A percentile compares a stretch with the other conserved stretches of the same genome.
These are phyloP conservation scores for Probaryconus sp. DNA, from an alignment of 1,140 invertebrate genomes.

Conservation along the genomic window DNA sequence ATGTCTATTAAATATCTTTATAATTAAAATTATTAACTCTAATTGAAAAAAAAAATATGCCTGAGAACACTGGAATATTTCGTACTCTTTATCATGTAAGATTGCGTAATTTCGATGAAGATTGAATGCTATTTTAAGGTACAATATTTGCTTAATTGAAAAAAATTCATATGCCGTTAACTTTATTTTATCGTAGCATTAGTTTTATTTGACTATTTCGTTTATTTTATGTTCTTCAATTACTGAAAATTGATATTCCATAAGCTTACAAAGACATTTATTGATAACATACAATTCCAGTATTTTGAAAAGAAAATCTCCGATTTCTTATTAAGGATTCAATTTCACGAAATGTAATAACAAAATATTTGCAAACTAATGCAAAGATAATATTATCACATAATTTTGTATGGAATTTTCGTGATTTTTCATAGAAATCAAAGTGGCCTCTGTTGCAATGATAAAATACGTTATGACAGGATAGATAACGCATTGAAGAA, in stretches of 20 bases:
- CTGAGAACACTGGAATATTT: no score
- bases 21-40: no score
- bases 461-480: slow-evolving; percentile 12
- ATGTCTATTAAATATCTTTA: no score
- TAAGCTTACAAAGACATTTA: slow-evolving; percentile 8
- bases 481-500: neutral
- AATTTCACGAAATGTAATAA: slow-evolving; percentile 5
- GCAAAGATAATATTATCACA: slow-evolving; percentile 41
- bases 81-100: no score
- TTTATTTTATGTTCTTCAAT: no score
- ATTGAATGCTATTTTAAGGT: no score
- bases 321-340: slow-evolving; percentile 14
- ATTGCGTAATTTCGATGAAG: no score
- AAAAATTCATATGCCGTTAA: no score
- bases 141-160: no score
- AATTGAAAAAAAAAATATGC: no score
- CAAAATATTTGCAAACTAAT: slow-evolving; percentile 27
- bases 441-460: neutral
- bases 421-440: slow-evolving; percentile 13
- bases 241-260: neutral
- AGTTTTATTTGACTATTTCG: no score
- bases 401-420: slow-evolving; percentile 23
- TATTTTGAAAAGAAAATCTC: slow-evolving; percentile 10
- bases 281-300: slow-evolving; percentile 10
- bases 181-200: no score